phyloP scores from a whole-genome alignment of 2,113 vertebrate species.

The Spea multiplicata region DNA sequence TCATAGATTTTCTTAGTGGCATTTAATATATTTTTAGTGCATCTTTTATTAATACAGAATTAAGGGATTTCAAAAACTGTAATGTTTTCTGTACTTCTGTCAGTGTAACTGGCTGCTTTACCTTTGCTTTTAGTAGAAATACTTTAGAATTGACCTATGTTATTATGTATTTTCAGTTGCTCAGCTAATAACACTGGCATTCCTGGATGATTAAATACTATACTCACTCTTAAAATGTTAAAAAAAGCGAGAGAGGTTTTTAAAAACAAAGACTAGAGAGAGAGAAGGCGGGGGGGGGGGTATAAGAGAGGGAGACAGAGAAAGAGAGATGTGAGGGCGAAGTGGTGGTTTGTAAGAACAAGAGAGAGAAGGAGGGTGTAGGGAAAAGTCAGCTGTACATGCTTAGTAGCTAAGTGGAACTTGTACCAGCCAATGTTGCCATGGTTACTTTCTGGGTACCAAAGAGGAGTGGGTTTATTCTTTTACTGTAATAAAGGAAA shows the following conservation, averaged over 20 bases:
- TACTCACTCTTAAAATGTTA: not conserved
- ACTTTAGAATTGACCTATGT: no score
- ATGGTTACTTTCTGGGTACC: conserved; percentile 67
- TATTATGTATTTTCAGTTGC: not conserved
- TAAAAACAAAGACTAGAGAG: not conserved
- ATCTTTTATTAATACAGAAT: no score
- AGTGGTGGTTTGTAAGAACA: not conserved
- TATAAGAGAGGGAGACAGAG: conserved; percentile 54
- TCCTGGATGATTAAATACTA: not conserved
- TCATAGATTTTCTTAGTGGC: no score
- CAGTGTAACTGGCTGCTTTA: no score
- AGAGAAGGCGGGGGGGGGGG: not conserved
- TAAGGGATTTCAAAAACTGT: no score
- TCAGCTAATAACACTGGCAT: not conserved
- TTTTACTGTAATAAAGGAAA: conserved; percentile 49
- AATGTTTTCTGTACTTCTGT: no score
- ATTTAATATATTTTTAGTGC: no score
- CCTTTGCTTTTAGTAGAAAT: no score
- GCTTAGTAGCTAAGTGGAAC: conserved; percentile 52
- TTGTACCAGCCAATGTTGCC: conserved; percentile 65
- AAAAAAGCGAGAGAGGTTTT: not conserved
- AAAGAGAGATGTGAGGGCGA: not conserved
- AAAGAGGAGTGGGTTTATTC: conserved; percentile 49
- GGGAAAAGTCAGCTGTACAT: conserved; percentile 51
- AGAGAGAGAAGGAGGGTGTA: not conserved